Base-by-base conservation (phyloP, 2,888 invertebrate species). In the Pheosia tremula region DNA sequence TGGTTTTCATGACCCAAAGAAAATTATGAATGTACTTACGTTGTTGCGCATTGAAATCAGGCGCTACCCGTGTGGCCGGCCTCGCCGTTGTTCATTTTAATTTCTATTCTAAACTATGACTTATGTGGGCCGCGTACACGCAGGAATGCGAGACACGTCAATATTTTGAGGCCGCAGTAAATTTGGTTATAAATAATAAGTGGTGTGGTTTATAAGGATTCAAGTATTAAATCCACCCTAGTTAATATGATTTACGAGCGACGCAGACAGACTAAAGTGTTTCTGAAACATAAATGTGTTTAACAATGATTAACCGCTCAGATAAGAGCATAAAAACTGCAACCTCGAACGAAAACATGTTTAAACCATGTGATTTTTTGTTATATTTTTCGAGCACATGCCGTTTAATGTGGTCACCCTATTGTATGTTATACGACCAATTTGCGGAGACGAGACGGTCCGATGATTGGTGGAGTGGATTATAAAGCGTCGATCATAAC, bases 21-120 rank as follows among this genome's bases (percentile, higher is more conserved):
- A 89, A 90, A 90, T 90, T 88, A 88, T 90, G 87, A 88, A 88
- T 86, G 83, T 87, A n/a, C n/a, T n/a, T n/a, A 75, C 78, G 75
- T 76, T 74, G 83, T 79, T 77, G 74, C 76, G 77, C 82, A 85
- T 88, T 81, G 79, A 80, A 89, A 87, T 85, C 78, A 80, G 78
- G 74, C 74, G 79, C 84, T 82, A 82, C 81, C 71, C 68, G 78
- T 77, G 79, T 75, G 78, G 82, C 79, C 79, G 76, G 79, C 74
- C 62, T 79, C 71, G 74, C 71, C 63, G 81, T 72, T 72, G 61
- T 82, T 81, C 82, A 83, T 86, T 81, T 79, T 78, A 83, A 86
- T 80, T 75, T 74, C 59, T 78, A 81, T 81, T 71, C 74, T 71
- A 69, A 76, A 76, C 76, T 74, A 80, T 79, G 74, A 80, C 72